Evolutionary conservation across 2,113 vertebrate genomes (phyloP), one percentile per base, ranked within the genome.

Genomic region (Stigmatopora nigra): DNA sequence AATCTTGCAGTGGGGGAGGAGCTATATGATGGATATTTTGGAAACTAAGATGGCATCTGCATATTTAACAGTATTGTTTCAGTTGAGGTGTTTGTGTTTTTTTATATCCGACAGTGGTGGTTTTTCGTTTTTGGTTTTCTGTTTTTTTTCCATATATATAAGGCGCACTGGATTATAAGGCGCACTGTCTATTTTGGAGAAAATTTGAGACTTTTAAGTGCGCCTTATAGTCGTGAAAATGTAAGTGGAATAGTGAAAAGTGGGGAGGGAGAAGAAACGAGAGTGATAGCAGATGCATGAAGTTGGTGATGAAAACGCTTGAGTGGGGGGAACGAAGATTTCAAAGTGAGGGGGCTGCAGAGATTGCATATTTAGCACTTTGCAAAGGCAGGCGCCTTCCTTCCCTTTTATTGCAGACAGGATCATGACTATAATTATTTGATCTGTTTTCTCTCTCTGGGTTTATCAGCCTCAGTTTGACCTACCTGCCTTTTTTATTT

Each of bases 341-440:
- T 59, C 7, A 78, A 73, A 77, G 72, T 71, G 65, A 64, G 64
- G 68, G 66, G 76, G 72, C 76, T 70, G 73, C 60, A 74, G 19
- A 78, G 79, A 86, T 80, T 78, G 78, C 82, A 79, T 79, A 82
- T 82, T 82, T 76, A 70, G 72, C 74, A 70, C 78, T 78, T 74
- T 86, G 56, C 77, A 70, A 81, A 74, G 67, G 75, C 76, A 57
- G 75, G 73, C 77, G 63, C 38, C 72, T 76, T 63, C 38, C 66
- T 76, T 76, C 66, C 53, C 68, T 67, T 81, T 81, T 73, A 78
- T 81, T 79, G 49, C 15, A 20, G n/a, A 20, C 5, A 19, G 49
- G 49, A 52, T 20, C n/a, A 52, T 52, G 7, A 52, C n/a, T n/a
- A 20, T 19, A 20, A 3, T 20, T 9, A 49, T 49, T 8, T n/a